Conservation (phyloP, 2,888 invertebrate genomes). For the Eilema sororculum region DNA sequence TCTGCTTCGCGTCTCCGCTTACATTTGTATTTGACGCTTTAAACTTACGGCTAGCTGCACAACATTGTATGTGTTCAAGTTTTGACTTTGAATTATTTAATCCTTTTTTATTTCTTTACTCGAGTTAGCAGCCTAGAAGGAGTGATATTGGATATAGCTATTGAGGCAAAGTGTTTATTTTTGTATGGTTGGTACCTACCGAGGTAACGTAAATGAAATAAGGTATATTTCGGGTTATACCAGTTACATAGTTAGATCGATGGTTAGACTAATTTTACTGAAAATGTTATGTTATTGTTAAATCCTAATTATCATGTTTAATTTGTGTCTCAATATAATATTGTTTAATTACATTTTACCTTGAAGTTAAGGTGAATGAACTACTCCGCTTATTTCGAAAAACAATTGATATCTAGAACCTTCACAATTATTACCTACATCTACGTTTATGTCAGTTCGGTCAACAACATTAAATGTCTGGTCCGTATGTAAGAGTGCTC, state of each 20-base stretch:
- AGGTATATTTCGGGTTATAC: background rate
- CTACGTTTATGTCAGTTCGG: background rate
- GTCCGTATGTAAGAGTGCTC: background rate
- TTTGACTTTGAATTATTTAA: slow-evolving; percentile 38
- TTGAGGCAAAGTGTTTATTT: background rate
- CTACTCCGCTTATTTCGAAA: background rate
- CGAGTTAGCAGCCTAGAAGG: slow-evolving; percentile 27
- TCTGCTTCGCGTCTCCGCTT: slow-evolving; percentile 69
- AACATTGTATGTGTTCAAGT: slow-evolving; percentile 36
- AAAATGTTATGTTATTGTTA: no score
- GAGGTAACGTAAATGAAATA: no score
- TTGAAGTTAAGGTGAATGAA: background rate
- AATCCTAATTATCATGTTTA: no score
- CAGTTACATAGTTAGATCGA: no score
- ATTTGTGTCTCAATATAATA: background rate
- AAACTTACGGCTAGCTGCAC: slow-evolving; percentile 40
- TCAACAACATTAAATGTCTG: background rate
- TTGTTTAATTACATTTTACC: background rate
- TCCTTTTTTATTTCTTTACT: slow-evolving; percentile 32
- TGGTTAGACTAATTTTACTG: no score
- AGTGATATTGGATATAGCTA: slow-evolving; percentile 15
- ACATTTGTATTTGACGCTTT: slow-evolving; percentile 64
- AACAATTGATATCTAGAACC: no score
- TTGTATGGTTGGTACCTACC: background rate
- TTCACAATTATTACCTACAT: background rate